These are phyloP conservation scores for Chroicocephalus ridibundus DNA, from an alignment of 2,113 vertebrate species.

Conservation along the genomic window DNA sequence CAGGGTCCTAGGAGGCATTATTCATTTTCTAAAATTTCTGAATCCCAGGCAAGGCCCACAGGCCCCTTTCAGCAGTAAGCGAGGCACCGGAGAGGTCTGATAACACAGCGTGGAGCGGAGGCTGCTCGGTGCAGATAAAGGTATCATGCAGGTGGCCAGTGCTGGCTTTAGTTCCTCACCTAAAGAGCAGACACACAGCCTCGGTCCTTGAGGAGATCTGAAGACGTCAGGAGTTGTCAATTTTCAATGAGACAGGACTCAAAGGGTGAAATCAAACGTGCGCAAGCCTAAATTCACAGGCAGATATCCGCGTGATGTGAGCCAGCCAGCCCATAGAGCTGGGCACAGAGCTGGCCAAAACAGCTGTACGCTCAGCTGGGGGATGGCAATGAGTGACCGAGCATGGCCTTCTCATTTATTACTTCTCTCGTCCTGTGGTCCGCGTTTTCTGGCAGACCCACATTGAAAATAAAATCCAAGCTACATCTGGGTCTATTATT, in stretches of 20 bases:
- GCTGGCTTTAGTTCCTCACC: background rate
- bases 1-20: background rate
- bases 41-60: background rate
- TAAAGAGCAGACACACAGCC: background rate
- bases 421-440: background rate
- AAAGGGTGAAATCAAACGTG: background rate
- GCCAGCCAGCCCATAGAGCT: background rate
- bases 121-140: background rate
- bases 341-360: background rate
- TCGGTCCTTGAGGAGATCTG: rapidly evolving
- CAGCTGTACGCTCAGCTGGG: background rate
- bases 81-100: background rate
- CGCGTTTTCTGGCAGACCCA: background rate
- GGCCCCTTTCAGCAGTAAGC: background rate
- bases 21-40: background rate
- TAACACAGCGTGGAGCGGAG: rapidly evolving
- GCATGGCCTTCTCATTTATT: background rate
- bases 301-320: background rate
- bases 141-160: rapidly evolving
- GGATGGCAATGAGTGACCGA: background rate
- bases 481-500: background rate
- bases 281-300: background rate
- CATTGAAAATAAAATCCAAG: background rate
- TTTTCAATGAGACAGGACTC: background rate
- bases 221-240: rapidly evolving